phyloP scores from a whole-genome alignment of 2,113 vertebrate genomes.

The Caranx ignobilis region DNA sequence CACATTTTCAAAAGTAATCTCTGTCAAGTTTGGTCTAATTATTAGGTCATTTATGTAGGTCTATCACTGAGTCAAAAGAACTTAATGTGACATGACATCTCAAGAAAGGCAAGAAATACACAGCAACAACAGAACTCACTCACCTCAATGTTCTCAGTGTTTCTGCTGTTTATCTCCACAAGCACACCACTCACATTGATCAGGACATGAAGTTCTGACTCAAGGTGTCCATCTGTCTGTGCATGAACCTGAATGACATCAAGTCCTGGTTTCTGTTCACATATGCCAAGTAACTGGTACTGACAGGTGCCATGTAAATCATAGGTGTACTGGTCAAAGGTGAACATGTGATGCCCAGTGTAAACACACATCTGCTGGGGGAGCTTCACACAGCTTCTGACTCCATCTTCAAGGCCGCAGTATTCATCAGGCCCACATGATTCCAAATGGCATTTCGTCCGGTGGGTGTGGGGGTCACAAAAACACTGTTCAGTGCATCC shows the following conservation, averaged over 20 bases:
- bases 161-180: constrained; percentile 36
- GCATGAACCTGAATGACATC: constrained; percentile 31
- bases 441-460: constrained; percentile 29
- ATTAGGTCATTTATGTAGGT: background rate
- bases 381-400: constrained; percentile 9
- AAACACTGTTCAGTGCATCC: constrained; percentile 47
- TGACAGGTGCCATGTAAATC: constrained; percentile 45
- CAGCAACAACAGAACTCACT: background rate
- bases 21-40: background rate
- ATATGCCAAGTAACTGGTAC: constrained; percentile 50
- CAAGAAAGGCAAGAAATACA: background rate
- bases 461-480: constrained; percentile 43
- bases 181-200: constrained; percentile 36
- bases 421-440: background rate
- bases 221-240: constrained; percentile 33
- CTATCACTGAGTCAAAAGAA: background rate
- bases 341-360: constrained; percentile 15
- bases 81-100: background rate
- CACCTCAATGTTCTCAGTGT: constrained; percentile 38
- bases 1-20: background rate
- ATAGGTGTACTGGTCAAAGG: constrained; percentile 45
- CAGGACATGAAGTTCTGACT: constrained; percentile 26
- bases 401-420: constrained; percentile 17
- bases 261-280: constrained; percentile 18
- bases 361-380: constrained; percentile 29